Conservation (phyloP, 2,888 invertebrate species). For the Cryptus viduatorius region DNA sequence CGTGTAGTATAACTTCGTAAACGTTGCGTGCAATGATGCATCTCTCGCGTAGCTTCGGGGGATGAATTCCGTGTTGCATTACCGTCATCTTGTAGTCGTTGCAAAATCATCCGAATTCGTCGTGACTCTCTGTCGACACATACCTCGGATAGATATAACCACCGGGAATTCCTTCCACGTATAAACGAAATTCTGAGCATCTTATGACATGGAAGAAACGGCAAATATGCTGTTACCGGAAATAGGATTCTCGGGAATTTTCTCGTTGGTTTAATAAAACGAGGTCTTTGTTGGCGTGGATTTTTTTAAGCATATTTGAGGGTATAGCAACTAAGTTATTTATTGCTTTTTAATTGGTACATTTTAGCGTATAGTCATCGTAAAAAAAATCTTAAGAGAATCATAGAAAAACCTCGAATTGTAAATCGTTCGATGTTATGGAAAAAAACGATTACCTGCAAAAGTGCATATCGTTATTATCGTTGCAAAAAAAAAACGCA, state of each 20-base stretch:
- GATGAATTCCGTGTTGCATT: conserved; percentile 33
- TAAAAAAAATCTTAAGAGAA: too few species aligned
- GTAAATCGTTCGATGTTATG: too few species aligned
- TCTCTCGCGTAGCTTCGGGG: neutral
- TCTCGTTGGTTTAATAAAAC: neutral
- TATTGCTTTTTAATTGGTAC: too few species aligned
- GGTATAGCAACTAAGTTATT: too few species aligned
- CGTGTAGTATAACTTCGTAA: conserved; percentile 41
- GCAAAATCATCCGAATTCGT: conserved; percentile 33
- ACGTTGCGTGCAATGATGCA: conserved; percentile 50
- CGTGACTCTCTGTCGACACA: conserved; percentile 31
- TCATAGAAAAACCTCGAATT: too few species aligned
- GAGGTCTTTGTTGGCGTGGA: neutral
- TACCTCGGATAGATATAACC: neutral
- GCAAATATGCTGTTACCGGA: neutral
- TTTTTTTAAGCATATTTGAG: too few species aligned
- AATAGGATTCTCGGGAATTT: neutral
- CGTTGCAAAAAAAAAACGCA: too few species aligned
- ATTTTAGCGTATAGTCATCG: too few species aligned
- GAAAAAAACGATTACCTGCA: too few species aligned
- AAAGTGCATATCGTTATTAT: too few species aligned
- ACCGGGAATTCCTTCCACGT: conserved; percentile 2
- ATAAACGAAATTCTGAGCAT: neutral
- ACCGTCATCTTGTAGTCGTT: neutral
- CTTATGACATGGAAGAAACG: neutral